Base-by-base conservation (phyloP, 37 sponge, comb jelly and placozoan species). In the Agelas oroides region DNA sequence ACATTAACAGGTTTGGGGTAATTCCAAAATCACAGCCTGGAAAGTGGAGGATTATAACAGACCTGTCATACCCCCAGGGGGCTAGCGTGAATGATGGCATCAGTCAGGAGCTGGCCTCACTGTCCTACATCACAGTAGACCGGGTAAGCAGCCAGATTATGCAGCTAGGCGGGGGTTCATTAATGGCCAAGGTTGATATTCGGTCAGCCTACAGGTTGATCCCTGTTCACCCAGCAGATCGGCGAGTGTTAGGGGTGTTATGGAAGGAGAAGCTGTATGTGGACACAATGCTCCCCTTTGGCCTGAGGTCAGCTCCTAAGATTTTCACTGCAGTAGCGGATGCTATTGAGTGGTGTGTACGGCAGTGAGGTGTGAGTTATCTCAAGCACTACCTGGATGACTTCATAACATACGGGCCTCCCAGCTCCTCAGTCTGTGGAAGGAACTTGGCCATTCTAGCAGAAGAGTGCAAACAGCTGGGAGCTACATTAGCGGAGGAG, bases 251-350 rank as follows among this genome's bases (percentile, higher is more conserved):
- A 8, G 46, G 46, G 8, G 46, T 46, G 46, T 8, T 46, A n/a
- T 24, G 46, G 46, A 46, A 46, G 46, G 46, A 8, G 6, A 46
- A 46, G 46, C 8, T 46, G 8, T 46, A 46, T 46, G 46, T 46
- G 3, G 46, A 46, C 46, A 12, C 46, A 8, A 3, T 12, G 46
- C 70, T 80, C 19, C 87, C 87, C 5, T 86, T 86, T 33, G 87
- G 87, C 2, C 77, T 80, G 28, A 27, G 76, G 13, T 88, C 89
- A 35, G 81, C 89, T 0, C 89, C 89, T 11, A 76, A 75, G 33
- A 73, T 88, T 12, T 88, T 88, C 41, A 82, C 40, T 23, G 76
- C 68, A 5, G 20, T 88, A 12, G 89, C 89, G 1, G 83, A 88
- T 21, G 76, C 89, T 2, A 28, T 88, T 12, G 61, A 52, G 52